Evolutionary conservation across 2,113 vertebrate species (phyloP), one percentile per base, ranked within the genome.

Genomic region (Ameiurus melas): DNA sequence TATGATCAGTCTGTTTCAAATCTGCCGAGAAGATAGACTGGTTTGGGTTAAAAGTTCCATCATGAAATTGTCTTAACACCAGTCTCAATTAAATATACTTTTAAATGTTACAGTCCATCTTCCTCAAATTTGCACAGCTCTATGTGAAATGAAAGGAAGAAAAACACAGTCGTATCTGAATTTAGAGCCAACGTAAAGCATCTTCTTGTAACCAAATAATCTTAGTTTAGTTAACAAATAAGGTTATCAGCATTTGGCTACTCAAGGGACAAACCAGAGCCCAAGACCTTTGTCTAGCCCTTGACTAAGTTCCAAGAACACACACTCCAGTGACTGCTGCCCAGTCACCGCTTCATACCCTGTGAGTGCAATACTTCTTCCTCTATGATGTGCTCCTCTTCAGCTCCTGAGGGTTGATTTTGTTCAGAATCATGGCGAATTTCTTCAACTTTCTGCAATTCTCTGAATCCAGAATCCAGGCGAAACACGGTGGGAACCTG

Each of bases 401-500:
- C 93, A n/a, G 75, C 53, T n/a, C 66, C 88, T 7, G 84, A 12
- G 14, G 16, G 39, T 2, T 77, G 1, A 12, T 47, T 60, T 20
- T 79, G 64, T 33, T 91, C 86, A 0, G 87, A 20, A 57, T 13
- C 58, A 13, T 80, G 36, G 36, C 55, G 88, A 70, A 3, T 25
- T 30, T 87, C 92, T 12, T 89, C 83, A 51, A 77, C 17, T 0
- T 27, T 85, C 70, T 84, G 92, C 25, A 97, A 91, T 89, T 97
- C 94, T 0, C 87, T 77, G 0, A 94, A 88, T 4, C 95, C 93
- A 0, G 91, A 25, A 0, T 92, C 88, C 68, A 98, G 92, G 20
- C 96, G 96, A 92, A 99, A 98, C 36, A 99, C 47, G 0, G 97
- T 97, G 0, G 97, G 96, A 7, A 96, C 94, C 12, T 25, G 92